Evolutionary conservation across 2,888 invertebrate species (phyloP).

Genomic region (Caenorhabditis angaria): DNA sequence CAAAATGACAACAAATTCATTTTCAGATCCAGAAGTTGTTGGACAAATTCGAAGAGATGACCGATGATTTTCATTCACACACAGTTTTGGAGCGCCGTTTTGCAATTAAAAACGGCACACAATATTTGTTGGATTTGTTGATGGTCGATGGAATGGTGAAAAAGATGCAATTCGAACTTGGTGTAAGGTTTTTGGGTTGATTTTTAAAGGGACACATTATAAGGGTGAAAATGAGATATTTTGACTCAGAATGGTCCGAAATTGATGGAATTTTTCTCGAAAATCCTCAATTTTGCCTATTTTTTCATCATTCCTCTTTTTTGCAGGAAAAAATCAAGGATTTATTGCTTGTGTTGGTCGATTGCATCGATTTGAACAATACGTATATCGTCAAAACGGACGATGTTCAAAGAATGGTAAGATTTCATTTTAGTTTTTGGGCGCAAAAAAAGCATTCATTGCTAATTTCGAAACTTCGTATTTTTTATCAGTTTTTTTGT

Average conservation of each 20-base stretch:
- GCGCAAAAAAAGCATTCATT: too few species aligned
- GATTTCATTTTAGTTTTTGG: neutral
- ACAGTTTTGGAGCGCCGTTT: neutral
- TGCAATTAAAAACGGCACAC: neutral
- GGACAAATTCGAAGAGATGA: neutral
- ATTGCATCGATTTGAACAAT: slow-evolving; percentile 20
- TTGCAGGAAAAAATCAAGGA: neutral
- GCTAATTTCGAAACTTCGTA: too few species aligned
- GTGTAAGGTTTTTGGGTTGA: too few species aligned
- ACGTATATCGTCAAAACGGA: slow-evolving; percentile 21
- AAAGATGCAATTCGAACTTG: neutral
- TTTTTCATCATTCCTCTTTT: neutral
- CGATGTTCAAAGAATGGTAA: slow-evolving; percentile 18
- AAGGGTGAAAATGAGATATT: neutral
- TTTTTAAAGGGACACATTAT: too few species aligned
- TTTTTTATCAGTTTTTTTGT: too few species aligned
- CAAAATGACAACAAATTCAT: too few species aligned
- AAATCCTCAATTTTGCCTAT: too few species aligned
- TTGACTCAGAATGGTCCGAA: too few species aligned
- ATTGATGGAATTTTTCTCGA: too few species aligned
- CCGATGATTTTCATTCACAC: slow-evolving; percentile 15
- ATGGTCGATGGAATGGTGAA: neutral
- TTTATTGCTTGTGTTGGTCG: slow-evolving; percentile 9
- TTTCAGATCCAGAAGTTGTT: slow-evolving; percentile 6
- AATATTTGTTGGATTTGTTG: neutral